Base-by-base conservation (phyloP, 2,797 vertebrate species). In the Xiphophorus birchmanni region DNA sequence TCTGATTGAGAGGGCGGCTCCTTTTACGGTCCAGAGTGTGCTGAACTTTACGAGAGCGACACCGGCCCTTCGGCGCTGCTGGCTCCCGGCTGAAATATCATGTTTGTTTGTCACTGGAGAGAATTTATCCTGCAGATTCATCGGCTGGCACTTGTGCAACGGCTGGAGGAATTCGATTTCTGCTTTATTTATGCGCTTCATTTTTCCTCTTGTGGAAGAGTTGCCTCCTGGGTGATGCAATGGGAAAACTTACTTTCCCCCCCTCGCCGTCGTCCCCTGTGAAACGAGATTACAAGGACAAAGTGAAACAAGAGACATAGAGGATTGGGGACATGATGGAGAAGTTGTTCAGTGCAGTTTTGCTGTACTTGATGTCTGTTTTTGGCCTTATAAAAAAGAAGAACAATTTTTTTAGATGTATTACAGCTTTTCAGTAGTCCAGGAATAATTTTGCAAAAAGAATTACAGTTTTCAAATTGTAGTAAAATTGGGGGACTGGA, bases 111-210 rank as follows among this genome's bases (percentile, higher is more conserved):
- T 96, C 95, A 95, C 93, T 56, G 80, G 93, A 90, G 94, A 91
- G 90, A 94, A 96, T 96, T 95, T 95, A 95, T 96, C 94, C 92
- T 91, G 90, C 92, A 93, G 95, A 96, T 95, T 96, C 94, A 95
- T 96, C 91, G 94, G 91, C 89, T 87, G 88, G 89, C 90, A 90
- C 89, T 84, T 86, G 87, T 87, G 93, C 92, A 88, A 94, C 84
- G 88, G 92, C 90, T 95, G 93, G 93, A 92, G 89, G 93, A 92
- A 95, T 96, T 96, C 81, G 89, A 95, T 96, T 95, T 95, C 93
- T 90, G 88, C 87, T 93, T 94, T 95, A 94, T 95, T 96, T 95
- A 95, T 95, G 95, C 86, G 82, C 90, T 92, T 94, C 90, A 94
- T 95, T 95, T 95, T 90, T 85, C 89, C 92, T 91, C 84, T 82